These are phyloP conservation scores for Drosophila trapezifrons DNA, from an alignment of 1,140 invertebrate species.

Conservation along the genomic window DNA sequence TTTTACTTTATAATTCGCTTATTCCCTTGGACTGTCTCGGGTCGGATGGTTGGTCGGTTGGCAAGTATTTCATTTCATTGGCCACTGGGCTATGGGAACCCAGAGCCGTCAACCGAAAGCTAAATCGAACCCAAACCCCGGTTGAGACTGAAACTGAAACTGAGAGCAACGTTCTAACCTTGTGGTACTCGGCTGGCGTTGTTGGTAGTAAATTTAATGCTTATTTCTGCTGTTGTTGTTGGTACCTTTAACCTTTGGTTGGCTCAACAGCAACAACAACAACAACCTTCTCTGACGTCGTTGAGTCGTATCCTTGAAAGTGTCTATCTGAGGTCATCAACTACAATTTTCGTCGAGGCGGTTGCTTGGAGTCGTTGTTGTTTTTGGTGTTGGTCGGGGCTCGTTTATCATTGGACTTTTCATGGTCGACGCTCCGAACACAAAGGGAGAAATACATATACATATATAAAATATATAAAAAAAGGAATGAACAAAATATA, in stretches of 20 bases:
- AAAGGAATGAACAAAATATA: not conserved
- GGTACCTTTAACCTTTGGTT: conserved; percentile 79
- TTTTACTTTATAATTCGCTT: conserved; percentile 18
- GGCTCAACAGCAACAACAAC: conserved; percentile 22
- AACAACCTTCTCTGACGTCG: conserved; percentile 47
- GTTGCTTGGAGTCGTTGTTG: conserved; percentile 22
- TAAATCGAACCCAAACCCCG: conserved; percentile 11
- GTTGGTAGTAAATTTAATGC: conserved; percentile 39
- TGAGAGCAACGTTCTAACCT: conserved; percentile 66
- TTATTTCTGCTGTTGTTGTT: conserved; percentile 45
- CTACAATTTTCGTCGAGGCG: conserved; percentile 65
- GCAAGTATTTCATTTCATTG: conserved; percentile 52
- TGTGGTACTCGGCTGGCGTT: conserved; percentile 32
- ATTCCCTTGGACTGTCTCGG: conserved; percentile 41
- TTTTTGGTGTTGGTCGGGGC: conserved; percentile 39
- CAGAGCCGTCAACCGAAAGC: conserved; percentile 16
- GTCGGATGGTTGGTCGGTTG: conserved; percentile 7
- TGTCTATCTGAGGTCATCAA: conserved; percentile 81
- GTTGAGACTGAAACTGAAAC: conserved; percentile 33
- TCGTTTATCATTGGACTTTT: conserved; percentile 61
- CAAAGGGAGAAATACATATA: conserved; percentile 18
- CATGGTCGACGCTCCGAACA: conserved; percentile 42
- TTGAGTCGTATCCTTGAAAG: conserved; percentile 71
- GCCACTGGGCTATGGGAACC: conserved; percentile 33
- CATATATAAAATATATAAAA: conserved; percentile 9